A percentile compares a stretch with the other conserved stretches of the same genome.
Conservation (phyloP, 2,888 invertebrate genomes). For the Oxyteleia sp. region DNA sequence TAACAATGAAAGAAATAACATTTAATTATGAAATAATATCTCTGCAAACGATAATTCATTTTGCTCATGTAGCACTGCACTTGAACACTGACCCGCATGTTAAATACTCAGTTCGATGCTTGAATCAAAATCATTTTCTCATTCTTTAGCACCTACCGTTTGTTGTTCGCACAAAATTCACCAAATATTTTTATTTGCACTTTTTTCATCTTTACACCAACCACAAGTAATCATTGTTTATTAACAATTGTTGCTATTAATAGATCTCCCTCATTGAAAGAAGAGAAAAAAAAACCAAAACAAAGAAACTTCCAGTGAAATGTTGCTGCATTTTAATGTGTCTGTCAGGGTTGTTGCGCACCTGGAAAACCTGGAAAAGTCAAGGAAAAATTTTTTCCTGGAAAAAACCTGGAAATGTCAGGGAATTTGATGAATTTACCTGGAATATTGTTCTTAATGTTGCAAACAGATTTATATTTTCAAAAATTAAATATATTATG, state of each 20-base stretch:
- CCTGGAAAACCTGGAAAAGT: too few relatives aligned
- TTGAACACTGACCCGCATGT: conserved; percentile 50
- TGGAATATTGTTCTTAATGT: too few relatives aligned
- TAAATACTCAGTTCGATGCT: conserved; percentile 36
- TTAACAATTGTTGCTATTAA: background rate
- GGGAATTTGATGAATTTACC: too few relatives aligned
- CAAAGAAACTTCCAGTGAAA: too few relatives aligned
- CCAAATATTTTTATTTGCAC: background rate
- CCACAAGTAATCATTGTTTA: background rate
- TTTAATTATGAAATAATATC: conserved; percentile 13
- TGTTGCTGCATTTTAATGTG: too few relatives aligned
- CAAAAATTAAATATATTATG: too few relatives aligned
- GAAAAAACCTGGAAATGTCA: too few relatives aligned
- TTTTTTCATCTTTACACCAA: too few relatives aligned
- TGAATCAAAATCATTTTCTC: conserved; percentile 36
- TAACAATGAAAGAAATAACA: background rate
- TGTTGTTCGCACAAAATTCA: background rate
- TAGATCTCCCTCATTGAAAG: background rate
- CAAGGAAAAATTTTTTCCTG: too few relatives aligned
- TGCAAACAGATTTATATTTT: too few relatives aligned
- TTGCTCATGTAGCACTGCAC: conserved; percentile 17
- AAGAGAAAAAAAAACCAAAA: too few relatives aligned
- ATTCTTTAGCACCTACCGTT: conserved; percentile 11
- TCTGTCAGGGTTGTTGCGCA: too few relatives aligned
- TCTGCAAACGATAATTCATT: conserved; percentile 21